Percentiles rank a stretch among this genome's conserved stretches.
Evolutionary conservation across 2,888 invertebrate species (phyloP).

Genomic region (Globia sparganii): DNA sequence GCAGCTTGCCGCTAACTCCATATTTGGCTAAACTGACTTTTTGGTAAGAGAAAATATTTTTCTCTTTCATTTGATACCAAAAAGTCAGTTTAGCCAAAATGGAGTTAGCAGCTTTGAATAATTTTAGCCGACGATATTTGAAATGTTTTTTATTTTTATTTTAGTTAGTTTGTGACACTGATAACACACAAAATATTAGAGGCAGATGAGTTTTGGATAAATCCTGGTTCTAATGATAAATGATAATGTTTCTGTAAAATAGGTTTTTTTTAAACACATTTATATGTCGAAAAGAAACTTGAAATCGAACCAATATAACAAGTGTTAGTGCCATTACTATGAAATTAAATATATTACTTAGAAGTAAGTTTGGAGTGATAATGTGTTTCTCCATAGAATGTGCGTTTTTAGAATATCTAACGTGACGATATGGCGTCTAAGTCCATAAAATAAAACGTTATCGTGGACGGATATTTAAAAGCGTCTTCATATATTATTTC

Average conservation of each 20-base stretch:
- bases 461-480: neutral
- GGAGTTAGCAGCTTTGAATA: no score
- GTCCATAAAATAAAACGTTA: neutral
- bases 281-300: neutral
- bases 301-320: neutral
- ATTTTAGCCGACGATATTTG: no score
- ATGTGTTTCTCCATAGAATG: neutral
- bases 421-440: no score
- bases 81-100: no score
- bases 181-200: neutral
- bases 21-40: no score
- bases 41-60: no score
- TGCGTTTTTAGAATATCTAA: neutral
- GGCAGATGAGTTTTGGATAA: neutral
- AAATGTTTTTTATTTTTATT: neutral
- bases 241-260: neutral
- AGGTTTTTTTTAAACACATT: neutral
- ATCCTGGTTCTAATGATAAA: neutral
- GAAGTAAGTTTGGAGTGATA: constrained; percentile 14
- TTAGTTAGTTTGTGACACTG: no score
- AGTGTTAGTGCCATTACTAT: constrained; percentile 22
- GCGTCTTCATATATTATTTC: neutral
- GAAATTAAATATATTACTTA: neutral
- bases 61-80: no score
- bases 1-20: no score